Evolutionary conservation across 92 coral and sea anemone genomes (phyloP).

Genomic region (Phenganax stokvisi): DNA sequence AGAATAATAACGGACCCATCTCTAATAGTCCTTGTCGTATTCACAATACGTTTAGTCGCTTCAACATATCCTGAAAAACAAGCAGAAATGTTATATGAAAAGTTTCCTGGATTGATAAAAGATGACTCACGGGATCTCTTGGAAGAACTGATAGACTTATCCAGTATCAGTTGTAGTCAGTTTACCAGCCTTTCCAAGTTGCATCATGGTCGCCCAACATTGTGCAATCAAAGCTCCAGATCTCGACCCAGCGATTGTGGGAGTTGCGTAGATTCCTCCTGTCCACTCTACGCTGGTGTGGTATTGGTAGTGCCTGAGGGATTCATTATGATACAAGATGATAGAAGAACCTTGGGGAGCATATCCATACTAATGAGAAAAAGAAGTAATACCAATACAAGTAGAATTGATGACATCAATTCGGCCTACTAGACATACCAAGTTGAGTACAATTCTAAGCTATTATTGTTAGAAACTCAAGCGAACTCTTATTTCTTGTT

Average conservation of each 20-base stretch:
- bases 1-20: conserved; percentile 56
- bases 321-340: conserved; percentile 67
- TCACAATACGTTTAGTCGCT: conserved; percentile 71
- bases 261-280: conserved; percentile 95
- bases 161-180: neutral
- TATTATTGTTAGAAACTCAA: neutral
- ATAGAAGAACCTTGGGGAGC: conserved; percentile 95
- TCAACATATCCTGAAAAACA: conserved; percentile 69
- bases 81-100: no score
- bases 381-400: neutral
- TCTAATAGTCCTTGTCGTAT: conserved; percentile 61
- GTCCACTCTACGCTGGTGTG: conserved; percentile 94
- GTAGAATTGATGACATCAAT: neutral
- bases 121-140: no score
- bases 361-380: conserved; percentile 67
- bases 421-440: neutral
- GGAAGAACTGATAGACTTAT: neutral
- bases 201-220: conserved; percentile 88
- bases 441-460: neutral
- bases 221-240: conserved; percentile 81
- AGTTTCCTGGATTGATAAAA: no score
- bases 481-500: neutral
- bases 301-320: conserved; percentile 69
- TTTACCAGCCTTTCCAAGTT: conserved; percentile 72
- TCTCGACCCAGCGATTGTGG: conserved; percentile 83